Base-by-base conservation (phyloP, 2,888 invertebrate genomes). In the Candidula unifasciata region DNA sequence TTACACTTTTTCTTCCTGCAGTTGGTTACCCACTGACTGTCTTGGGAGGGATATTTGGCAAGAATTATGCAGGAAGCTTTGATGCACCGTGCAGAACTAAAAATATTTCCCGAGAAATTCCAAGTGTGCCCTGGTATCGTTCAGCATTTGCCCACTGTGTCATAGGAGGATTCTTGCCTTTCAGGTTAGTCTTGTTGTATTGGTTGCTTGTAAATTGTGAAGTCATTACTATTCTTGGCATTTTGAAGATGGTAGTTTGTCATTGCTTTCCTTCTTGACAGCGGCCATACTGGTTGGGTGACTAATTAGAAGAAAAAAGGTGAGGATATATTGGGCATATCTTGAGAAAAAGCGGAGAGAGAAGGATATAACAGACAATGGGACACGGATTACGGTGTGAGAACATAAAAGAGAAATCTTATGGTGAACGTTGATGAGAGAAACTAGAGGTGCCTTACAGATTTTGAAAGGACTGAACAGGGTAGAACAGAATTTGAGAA, bases 21-120 rank as follows among this genome's bases (percentile, higher is more conserved):
- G 94, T 95, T 89, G 95, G 95, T 13, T 95, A 94, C 90, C 95
- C 95, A 3, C 89, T 95, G 86, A 94, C 94, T 60, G 93, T 95
- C 69, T 89, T 95, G 82, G 95, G 95, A 8, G 95, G 94, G 16
- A 94, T 95, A 78, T 91, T 95, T 86, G 95, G 94, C 37, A 94
- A 94, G 88, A 94, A 94, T 87, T 93, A 92, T 90, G 92, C 93
- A 10, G 90, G 90, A 64, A 93, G 92, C 35, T 94, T 94, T 90
- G 94, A 94, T 87, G 94, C 94, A 10, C 94, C 94, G 0, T 95
- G 94, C 88, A 91, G 95, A 66, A 94, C 94, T 1, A 94, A 95
- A 87, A 94, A 94, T 87, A 94, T 95, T 85, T 90, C 94, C 2
- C 90, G 95, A 18, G 94, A 95, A 89, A 94, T 95, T 84, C 95